These are phyloP conservation scores for Agonopterix alstromeriana DNA, from an alignment of 2,888 invertebrate genomes.

Conservation along the genomic window DNA sequence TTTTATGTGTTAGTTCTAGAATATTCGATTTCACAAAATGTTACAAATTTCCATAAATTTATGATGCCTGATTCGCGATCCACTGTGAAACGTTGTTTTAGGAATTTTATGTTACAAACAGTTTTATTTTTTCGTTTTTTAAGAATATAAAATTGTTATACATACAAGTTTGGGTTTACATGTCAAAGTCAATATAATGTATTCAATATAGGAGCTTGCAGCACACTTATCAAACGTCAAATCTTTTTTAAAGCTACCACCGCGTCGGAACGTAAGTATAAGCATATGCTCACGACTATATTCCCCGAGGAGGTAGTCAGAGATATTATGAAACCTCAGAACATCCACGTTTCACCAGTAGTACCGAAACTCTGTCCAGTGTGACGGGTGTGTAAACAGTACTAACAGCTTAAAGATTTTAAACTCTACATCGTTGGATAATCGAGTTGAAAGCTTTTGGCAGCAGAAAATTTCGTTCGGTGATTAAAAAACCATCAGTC, in stretches of 20 bases:
- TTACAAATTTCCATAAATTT: slow-evolving; percentile 2
- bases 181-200: too few species aligned
- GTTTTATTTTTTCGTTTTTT: neutral
- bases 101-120: neutral
- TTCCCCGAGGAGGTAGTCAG: too few species aligned
- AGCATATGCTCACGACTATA: too few species aligned
- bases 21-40: neutral
- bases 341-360: too few species aligned
- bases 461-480: neutral
- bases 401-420: neutral
- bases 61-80: neutral
- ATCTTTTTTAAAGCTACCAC: too few species aligned
- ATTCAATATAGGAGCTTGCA: too few species aligned
- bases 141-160: neutral
- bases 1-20: neutral
- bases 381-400: neutral
- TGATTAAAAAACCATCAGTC: neutral
- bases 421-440: neutral
- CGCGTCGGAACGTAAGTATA: too few species aligned
- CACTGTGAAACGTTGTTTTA: neutral
- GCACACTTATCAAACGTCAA: too few species aligned
- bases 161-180: neutral
- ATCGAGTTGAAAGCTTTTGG: neutral
- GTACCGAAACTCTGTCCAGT: too few species aligned
- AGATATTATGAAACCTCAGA: too few species aligned